A percentile compares a stretch with the other conserved stretches of the same genome.
Conservation (phyloP, 2,797 vertebrate genomes). For the Crax fasciolata region DNA sequence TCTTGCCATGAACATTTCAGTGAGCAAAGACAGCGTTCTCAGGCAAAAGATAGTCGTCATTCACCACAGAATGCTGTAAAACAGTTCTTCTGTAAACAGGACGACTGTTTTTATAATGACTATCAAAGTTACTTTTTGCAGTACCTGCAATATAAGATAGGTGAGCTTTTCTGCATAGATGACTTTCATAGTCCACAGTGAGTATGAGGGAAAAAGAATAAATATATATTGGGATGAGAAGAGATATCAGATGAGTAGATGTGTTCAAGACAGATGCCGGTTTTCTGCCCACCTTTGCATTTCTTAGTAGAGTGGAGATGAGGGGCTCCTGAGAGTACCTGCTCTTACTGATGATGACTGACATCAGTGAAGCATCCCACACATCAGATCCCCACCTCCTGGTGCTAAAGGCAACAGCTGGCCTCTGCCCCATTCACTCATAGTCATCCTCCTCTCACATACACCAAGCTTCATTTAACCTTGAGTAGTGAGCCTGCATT, state of each 20-base stretch:
- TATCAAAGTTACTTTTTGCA: background rate
- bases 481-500: background rate
- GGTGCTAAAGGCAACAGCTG: background rate
- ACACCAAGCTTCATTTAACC: background rate
- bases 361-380: fast-evolving
- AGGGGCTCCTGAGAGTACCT: background rate
- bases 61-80: background rate
- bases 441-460: background rate
- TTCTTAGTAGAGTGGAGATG: background rate
- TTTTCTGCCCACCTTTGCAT: background rate
- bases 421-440: background rate
- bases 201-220: background rate
- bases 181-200: background rate
- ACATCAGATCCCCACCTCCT: background rate
- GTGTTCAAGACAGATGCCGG: background rate
- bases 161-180: background rate
- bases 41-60: background rate
- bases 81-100: background rate
- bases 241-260: background rate
- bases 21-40: background rate
- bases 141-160: background rate
- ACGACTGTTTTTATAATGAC: background rate
- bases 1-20: background rate
- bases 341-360: background rate
- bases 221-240: background rate